Base-by-base conservation (phyloP, 2,888 invertebrate species). In the Lordiphosa fenestrarum region DNA sequence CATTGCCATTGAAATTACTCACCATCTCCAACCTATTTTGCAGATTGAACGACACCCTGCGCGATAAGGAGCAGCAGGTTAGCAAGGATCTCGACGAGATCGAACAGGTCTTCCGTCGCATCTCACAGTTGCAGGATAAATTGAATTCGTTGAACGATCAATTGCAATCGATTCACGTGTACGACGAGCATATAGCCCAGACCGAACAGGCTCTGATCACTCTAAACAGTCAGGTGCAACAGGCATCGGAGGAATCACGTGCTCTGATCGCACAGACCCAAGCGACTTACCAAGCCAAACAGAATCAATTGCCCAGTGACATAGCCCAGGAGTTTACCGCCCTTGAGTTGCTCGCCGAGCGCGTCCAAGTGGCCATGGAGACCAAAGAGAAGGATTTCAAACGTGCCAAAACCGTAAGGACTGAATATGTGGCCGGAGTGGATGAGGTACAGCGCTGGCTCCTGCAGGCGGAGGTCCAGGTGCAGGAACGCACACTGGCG, bases 371-470 rank as follows among this genome's bases (percentile, higher is more conserved):
- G 80, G 93, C 93, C 48, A 95, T 97, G 95, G 96, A 96, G 86
- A 95, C 95, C 86, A 96, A 96, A 89, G 94, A 94, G 85, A 92
- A 95, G 87, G 96, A 96, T 88, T 94, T 95, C 90, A 95, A 96
- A 88, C 93, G 96, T 68, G 97, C 96, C 21, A 93, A 94, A 82
- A 95, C 95, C 12, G 92, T 95, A 57, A 93, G 96, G 56, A 92
- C 93, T 49, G 96, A 97, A 73, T 97, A 96, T 89, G 90, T 93
- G 44, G 90, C 91, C 23, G 96, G 95, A 84, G 94, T 95, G 23
- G 96, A 96, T 71, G 93, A 93, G 68, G 93, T 97, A 21, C 95
- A 95, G 86, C 91, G 91, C 56, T 97, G 97, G 97, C 91, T 97
- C 61, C 93, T 94, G 73, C 93, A 94, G 52, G 95, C 96, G 6